phyloP scores from a whole-genome alignment of 2,113 vertebrate species.

The human region DNA sequence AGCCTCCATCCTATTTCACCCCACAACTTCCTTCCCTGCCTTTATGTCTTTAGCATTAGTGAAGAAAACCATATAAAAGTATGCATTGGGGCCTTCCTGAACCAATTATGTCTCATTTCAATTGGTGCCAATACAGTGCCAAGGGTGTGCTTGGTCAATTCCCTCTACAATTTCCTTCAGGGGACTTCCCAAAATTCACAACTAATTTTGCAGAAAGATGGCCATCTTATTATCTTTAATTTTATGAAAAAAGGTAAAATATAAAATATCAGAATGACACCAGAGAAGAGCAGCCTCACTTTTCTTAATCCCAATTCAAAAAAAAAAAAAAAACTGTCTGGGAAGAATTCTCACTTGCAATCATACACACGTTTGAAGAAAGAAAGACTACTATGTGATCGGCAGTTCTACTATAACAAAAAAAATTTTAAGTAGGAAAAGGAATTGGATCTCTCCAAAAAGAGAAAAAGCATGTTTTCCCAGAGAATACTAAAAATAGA shows the following conservation, averaged over 20 bases:
- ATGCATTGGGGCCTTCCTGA: not conserved
- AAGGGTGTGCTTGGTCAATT: not conserved
- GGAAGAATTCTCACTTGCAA: not conserved
- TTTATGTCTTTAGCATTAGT: not conserved
- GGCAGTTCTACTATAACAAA: not conserved
- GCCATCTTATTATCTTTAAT: not conserved
- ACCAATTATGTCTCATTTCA: not conserved
- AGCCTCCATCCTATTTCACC: not conserved
- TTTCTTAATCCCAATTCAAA: not conserved
- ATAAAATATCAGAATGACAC: not conserved
- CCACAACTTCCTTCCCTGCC: not conserved
- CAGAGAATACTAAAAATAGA: not conserved
- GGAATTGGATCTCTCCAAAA: not conserved
- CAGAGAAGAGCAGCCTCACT: not conserved
- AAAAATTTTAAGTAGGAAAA: not conserved
- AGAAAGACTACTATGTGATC: not conserved
- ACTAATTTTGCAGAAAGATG: constrained; percentile 14
- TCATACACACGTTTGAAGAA: not conserved
- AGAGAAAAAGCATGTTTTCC: not conserved
- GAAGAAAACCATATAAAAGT: not conserved
- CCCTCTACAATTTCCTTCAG: not conserved
- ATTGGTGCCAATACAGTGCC: not conserved
- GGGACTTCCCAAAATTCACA: not conserved
- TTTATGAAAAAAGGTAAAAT: not conserved
- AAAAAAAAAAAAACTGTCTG: not conserved